Base-by-base conservation (phyloP, 2,888 invertebrate genomes). In the Diarsia brunnea region DNA sequence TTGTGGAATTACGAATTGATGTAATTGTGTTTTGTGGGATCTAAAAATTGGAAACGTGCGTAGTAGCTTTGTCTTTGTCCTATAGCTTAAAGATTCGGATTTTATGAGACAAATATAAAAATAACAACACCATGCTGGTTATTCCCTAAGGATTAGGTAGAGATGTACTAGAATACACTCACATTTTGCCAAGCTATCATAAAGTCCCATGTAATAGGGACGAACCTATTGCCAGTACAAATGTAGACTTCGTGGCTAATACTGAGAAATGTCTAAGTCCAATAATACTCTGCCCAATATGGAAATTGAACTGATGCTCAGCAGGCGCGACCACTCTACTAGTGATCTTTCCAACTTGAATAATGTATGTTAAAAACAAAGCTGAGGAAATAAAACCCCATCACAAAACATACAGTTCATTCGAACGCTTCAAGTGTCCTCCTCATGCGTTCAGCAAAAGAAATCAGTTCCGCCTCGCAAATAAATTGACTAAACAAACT, bases 401-500 rank as follows among this genome's bases (percentile, higher is more conserved):
- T 58, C 21, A 61, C n/a, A 24, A 55, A 45, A 61, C 38, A 38
- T 31, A 51, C 31, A 7, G 38, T 58, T 27, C 14, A 51, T 51
- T 14, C 4, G 21, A 55, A 66, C 47, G 5, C 19, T 68, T 24
- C 14, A 73, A 64, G 58, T 43, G 53, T 73, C 68, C 70, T 69
- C 47, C 19, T 49, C 68, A 73, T 58, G 53, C 55, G 19, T 80
- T 76, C 71, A 71, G 69, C 66, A 61, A 78, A 87, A 77, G 78
- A 87, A 82, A 83, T 83, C 75, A 81, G 82, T 86, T 86, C 79
- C 87, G 81, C 76, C 47, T 73, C 67, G 84, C 80, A 75, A 84
- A 88, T 82, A 84, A 75, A 78, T 82, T 86, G 74, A 82, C 81
- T 79, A 88, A 88, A 87, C 75, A 84, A 86, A 88, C 75, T 79